Base-by-base conservation (phyloP, 2,113 vertebrate species). In the Esox niger region DNA sequence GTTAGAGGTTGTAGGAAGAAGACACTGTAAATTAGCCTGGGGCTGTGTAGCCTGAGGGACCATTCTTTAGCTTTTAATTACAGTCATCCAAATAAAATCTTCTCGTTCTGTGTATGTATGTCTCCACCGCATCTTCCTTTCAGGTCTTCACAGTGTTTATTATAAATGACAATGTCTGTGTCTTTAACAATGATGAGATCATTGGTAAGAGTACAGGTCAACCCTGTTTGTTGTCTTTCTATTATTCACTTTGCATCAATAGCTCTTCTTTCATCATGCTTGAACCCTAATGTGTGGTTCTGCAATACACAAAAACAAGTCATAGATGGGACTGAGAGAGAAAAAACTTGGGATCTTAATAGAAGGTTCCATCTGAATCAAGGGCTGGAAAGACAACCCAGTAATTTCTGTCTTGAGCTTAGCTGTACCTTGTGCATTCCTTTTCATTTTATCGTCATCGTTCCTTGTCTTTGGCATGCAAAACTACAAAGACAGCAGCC, bases 51-150 rank as follows among this genome's bases (percentile, higher is more conserved):
- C 76, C 70, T 62, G 35, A 56, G 38, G 62, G 65, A 26, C 32
- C 4, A 26, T 26, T 38, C 43, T 66, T 74, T 66, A 64, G 66
- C 38, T 59, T 79, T 76, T 77, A 82, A 82, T 82, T 82, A 82
- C 65, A 56, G 54, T 74, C 71, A 82, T 74, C 71, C 69, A 35
- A 63, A 77, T 61, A 66, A 64, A 75, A 74, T 72, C 74, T 66
- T 60, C 69, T 69, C 30, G 20, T 52, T 74, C 27, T 30, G 7
- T 59, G 15, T 58, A 31, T 35, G 47, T 52, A 20, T 4, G 5
- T 52, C 47, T 21, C 47, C 21, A 17, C 8, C n/a, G 15, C 35
- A 3, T 2, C 35, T 17, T 43, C 2, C 15, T 43, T 43, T 43
- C 35, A 52, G 20, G 4, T 21, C n/a, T 2, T 2, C 47, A n/a